Conservation (phyloP, 2,888 invertebrate species). For the Psylliodes chrysocephalus region DNA sequence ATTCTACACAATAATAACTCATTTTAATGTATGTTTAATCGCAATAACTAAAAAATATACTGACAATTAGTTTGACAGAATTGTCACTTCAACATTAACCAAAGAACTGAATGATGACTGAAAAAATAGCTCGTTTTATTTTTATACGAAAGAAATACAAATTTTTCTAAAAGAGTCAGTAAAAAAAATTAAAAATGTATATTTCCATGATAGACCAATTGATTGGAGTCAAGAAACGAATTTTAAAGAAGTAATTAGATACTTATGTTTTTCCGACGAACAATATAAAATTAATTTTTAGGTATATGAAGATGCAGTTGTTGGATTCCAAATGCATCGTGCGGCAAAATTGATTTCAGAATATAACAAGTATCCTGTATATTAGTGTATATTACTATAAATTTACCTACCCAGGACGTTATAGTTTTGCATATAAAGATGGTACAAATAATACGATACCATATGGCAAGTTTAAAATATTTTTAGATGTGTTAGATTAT, state of each 20-base stretch:
- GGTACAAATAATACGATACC: conserved; percentile 62
- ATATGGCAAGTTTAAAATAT: conserved; percentile 48
- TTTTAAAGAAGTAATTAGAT: conserved; percentile 64
- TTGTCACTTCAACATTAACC: conserved; percentile 65
- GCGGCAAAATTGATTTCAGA: conserved; percentile 70
- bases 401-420: conserved; percentile 72
- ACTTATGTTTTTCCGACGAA: too few relatives aligned
- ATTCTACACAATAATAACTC: too few relatives aligned
- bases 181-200: conserved; percentile 66
- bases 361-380: conserved; percentile 67
- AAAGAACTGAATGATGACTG: conserved; percentile 68
- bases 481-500: too few relatives aligned
- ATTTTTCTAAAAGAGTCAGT: conserved; percentile 66
- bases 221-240: conserved; percentile 60
- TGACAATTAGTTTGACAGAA: too few relatives aligned
- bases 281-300: conserved; percentile 56
- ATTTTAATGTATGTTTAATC: too few relatives aligned
- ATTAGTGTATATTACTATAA: conserved; percentile 71
- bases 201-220: conserved; percentile 63
- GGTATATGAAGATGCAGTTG: conserved; percentile 70
- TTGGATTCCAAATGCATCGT: conserved; percentile 71
- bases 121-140: conserved; percentile 72
- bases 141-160: conserved; percentile 68
- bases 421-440: conserved; percentile 69
- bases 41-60: too few relatives aligned